These are phyloP conservation scores for Thera obeliscata DNA, from an alignment of 2,888 invertebrate genomes.

Conservation along the genomic window DNA sequence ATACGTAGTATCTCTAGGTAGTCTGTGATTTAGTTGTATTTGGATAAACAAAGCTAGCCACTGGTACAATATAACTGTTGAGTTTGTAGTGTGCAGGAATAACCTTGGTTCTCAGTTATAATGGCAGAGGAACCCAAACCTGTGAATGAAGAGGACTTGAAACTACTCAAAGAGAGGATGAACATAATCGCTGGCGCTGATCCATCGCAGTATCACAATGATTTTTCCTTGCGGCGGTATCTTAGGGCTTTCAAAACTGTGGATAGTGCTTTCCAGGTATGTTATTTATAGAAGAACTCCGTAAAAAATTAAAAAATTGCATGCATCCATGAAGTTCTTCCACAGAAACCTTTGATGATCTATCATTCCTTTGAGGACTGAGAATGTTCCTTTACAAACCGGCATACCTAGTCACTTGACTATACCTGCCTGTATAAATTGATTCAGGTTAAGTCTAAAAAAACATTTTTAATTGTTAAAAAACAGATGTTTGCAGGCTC, in stretches of 20 bases:
- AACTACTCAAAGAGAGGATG: slow-evolving; percentile 88
- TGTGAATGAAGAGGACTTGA: slow-evolving; percentile 86
- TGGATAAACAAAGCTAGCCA: too few relatives aligned
- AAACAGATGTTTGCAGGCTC: slow-evolving; percentile 79
- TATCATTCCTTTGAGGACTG: too few relatives aligned
- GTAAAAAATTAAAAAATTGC: background rate
- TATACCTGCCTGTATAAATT: too few relatives aligned
- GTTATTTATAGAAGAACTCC: slow-evolving; percentile 2
- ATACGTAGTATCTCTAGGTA: too few relatives aligned
- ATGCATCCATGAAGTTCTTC: background rate
- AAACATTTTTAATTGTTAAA: too few relatives aligned
- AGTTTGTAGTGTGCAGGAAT: too few relatives aligned
- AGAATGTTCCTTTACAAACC: too few relatives aligned
- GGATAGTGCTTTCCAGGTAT: slow-evolving; percentile 90
- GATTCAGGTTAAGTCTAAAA: too few relatives aligned
- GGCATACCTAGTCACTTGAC: too few relatives aligned
- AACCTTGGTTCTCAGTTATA: too few relatives aligned
- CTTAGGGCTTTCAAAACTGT: slow-evolving; percentile 89
- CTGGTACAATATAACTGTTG: too few relatives aligned
- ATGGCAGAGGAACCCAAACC: slow-evolving; percentile 76
- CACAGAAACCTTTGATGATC: background rate
- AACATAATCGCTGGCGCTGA: slow-evolving; percentile 89
- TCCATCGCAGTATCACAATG: slow-evolving; percentile 90
- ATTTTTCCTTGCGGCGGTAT: slow-evolving; percentile 88
- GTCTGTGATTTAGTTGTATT: too few relatives aligned